Evolutionary conservation across 2,113 vertebrate genomes (phyloP), one percentile per base, ranked within the genome.

Genomic region (Protomyctophum bolini): DNA sequence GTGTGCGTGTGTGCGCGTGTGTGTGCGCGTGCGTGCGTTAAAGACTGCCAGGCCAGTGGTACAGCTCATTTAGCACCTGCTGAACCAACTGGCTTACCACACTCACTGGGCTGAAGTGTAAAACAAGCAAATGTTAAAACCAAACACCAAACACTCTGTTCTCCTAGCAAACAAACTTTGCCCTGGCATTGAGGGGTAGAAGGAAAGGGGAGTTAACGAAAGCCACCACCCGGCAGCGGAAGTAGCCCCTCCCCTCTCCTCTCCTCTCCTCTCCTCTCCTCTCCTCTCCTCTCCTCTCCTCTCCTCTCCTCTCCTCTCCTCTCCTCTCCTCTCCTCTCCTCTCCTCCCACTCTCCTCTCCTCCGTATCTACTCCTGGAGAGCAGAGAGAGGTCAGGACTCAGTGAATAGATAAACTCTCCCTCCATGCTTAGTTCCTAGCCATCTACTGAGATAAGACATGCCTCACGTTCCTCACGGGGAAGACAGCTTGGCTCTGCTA

Each of bases 401-500:
- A 58, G 71, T 46, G 14, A 80, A 28, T 67, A 86, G 84, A 92
- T 89, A 91, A 86, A 86, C 65, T 52, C 58, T 72, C 12, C 68
- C 59, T 78, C 72, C 12, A 55, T 58, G 70, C 68, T 75, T 41
- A 41, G 33, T 41, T 62, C 61, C 69, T 7, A 49, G 48, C 50
- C 50, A 62, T 74, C 33, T 41, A 28, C 70, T 49, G 45, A 87
- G 86, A 92, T 88, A 84, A 91, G 72, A 63, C 66, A 46, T 76
- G 79, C 62, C 70, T 41, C 61, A 68, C 84, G 57, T 83, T 75
- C 66, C 66, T 74, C 55, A 55, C 71, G 66, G 10, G 64, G 57
- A n/a, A 86, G 63, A 75, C 70, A 70, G 49, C 72, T 80, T 33
- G 52, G 66, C 52, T 60, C 79, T 58, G 57, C 8, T 41, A 41